Evolutionary conservation across 2,888 invertebrate genomes (phyloP).

Genomic region (Amblyjoppa proteus): DNA sequence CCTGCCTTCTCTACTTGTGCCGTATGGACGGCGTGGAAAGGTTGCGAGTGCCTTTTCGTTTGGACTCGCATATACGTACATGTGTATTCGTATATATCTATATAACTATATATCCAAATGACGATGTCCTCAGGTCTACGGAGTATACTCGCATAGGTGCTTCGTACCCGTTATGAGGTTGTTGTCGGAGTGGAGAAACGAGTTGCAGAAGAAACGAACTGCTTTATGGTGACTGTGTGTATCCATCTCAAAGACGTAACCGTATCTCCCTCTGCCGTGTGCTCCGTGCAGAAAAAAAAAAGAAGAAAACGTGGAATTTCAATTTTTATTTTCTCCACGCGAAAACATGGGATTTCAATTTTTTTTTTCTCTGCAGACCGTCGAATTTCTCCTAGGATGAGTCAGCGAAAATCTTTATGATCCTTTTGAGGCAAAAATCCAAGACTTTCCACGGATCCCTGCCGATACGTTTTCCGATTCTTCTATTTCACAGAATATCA

Average conservation of each 20-base stretch:
- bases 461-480: neutral
- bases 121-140: slow-evolving; percentile 38
- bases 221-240: slow-evolving; percentile 6
- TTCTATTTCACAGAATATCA: neutral
- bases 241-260: slow-evolving; percentile 9
- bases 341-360: too few relatives aligned
- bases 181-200: slow-evolving; percentile 21
- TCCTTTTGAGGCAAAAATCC: neutral
- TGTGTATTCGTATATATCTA: slow-evolving; percentile 17
- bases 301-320: too few relatives aligned
- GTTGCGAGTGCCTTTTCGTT: slow-evolving; percentile 60
- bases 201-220: slow-evolving; percentile 25
- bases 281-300: too few relatives aligned
- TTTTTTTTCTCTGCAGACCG: too few relatives aligned
- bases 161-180: slow-evolving; percentile 22
- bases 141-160: slow-evolving; percentile 10
- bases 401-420: neutral
- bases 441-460: neutral
- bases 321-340: too few relatives aligned
- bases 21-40: slow-evolving; percentile 47
- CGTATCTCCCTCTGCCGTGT: slow-evolving; percentile 7
- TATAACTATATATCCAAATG: slow-evolving; percentile 26
- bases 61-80: slow-evolving; percentile 21
- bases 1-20: slow-evolving; percentile 38
- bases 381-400: too few relatives aligned